Evolutionary conservation across 2,113 vertebrate species (phyloP).

Genomic region (Myotis yumanensis): DNA sequence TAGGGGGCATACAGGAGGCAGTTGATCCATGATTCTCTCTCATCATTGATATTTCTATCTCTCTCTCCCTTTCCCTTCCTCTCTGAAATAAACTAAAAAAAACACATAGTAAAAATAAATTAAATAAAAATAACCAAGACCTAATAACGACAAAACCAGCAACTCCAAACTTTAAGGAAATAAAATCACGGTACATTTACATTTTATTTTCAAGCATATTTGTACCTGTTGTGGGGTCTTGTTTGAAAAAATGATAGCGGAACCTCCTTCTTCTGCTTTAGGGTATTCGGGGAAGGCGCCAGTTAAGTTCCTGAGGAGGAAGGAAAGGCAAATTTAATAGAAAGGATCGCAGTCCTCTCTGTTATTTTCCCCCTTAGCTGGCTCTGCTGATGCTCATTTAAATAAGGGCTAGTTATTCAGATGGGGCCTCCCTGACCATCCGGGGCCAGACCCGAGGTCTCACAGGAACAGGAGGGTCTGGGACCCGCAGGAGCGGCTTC

Average conservation of each 20-base stretch:
- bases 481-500: neutral
- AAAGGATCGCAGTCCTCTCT: accelerated
- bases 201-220: neutral
- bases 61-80: too few species aligned
- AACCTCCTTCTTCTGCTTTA: conserved; percentile 84
- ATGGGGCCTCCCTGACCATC: neutral
- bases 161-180: neutral
- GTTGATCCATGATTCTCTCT: too few species aligned
- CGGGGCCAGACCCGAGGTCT: accelerated
- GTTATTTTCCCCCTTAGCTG: accelerated
- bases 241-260: conserved; percentile 84
- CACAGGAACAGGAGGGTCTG: accelerated
- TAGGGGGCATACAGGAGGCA: too few species aligned
- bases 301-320: conserved; percentile 82
- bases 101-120: too few species aligned
- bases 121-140: neutral
- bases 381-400: neutral
- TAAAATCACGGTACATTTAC: accelerated
- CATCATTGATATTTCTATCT: too few species aligned
- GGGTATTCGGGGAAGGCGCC: conserved; percentile 90
- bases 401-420: neutral
- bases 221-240: conserved; percentile 89
- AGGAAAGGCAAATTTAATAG: conserved; percentile 30
- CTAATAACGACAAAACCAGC: accelerated
- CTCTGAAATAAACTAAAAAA: too few species aligned